These are phyloP conservation scores for Chinchilla lanigera DNA, from an alignment of 2,113 vertebrate species.

Conservation along the genomic window DNA sequence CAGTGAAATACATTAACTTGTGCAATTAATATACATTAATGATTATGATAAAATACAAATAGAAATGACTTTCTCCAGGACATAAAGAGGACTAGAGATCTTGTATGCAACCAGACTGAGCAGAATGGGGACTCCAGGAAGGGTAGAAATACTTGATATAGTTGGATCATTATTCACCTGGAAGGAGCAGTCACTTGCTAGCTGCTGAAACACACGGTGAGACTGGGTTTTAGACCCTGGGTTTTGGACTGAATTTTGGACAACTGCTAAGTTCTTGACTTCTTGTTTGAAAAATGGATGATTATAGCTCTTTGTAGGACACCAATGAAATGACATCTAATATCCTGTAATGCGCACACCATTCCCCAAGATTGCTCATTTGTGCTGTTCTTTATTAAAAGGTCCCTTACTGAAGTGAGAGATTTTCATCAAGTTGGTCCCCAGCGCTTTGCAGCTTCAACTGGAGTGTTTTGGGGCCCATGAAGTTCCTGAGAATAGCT, in stretches of 20 bases:
- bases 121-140: background rate
- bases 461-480: slow-evolving; percentile 19
- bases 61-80: background rate
- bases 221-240: background rate
- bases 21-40: background rate
- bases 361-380: background rate
- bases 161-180: background rate
- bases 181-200: background rate
- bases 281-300: background rate
- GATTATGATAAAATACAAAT: background rate
- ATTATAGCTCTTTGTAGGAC: background rate
- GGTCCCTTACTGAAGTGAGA: background rate
- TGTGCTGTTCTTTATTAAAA: background rate
- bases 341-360: background rate
- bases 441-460: slow-evolving; percentile 60
- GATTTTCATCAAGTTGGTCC: background rate
- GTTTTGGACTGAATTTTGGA: background rate
- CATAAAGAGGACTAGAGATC: background rate
- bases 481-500: slow-evolving; percentile 69
- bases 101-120: background rate
- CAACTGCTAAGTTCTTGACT: background rate
- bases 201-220: fast-evolving
- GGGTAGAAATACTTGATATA: background rate
- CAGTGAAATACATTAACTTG: background rate
- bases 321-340: background rate